Base-by-base conservation (phyloP, 37 sponge, comb jelly and placozoan genomes). In the Spongilla lacustris region DNA sequence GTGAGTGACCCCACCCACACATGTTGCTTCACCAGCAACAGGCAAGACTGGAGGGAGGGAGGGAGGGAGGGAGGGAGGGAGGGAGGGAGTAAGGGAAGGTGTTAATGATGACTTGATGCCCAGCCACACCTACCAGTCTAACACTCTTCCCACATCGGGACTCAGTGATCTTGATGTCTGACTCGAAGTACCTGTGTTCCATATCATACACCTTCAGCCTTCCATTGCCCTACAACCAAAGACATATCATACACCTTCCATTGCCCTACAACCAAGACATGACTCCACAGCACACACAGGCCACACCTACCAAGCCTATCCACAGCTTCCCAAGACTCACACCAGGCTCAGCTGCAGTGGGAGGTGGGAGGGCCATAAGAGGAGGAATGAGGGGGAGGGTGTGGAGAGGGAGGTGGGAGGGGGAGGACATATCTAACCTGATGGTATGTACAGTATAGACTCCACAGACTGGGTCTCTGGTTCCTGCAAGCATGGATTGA, bases 1-100 rank as follows among this genome's bases (percentile, higher is more conserved):
- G 79, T 81, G 87, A 88, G 85, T 24, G 85, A 87, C 12, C 88
- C 91, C 69, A 86, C 94, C 94, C 94, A 94, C 66, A 94, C 94
- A 66, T 81, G 69, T 26, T 87, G 82, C 66, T 70, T 85, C 27
- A 94, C 94, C 68, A 94, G 86, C 22, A 94, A 83, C 69, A 94
- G 74, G 74, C 91, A 94, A 0, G 91, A 91, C 93, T 92, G 71
- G 77, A 22, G 34, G n/a, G 37, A 48, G 37, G 67, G 68, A 36
- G 66, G 35, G 38, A 68, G 32, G 37, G 78, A 77, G 50, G 32
- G 67, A 83, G 83, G 50, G 73, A 69, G 36, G 49, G 69, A 70
- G 76, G 68, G 68, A 58, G 30, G 66, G 28, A 46, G 22, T 50
- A 31, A 10, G 13, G 58, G 24, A 19, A 34, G 24, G n/a, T 32